These are phyloP conservation scores for Trachops cirrhosus DNA, from an alignment of 2,797 vertebrate genomes.

Conservation along the genomic window DNA sequence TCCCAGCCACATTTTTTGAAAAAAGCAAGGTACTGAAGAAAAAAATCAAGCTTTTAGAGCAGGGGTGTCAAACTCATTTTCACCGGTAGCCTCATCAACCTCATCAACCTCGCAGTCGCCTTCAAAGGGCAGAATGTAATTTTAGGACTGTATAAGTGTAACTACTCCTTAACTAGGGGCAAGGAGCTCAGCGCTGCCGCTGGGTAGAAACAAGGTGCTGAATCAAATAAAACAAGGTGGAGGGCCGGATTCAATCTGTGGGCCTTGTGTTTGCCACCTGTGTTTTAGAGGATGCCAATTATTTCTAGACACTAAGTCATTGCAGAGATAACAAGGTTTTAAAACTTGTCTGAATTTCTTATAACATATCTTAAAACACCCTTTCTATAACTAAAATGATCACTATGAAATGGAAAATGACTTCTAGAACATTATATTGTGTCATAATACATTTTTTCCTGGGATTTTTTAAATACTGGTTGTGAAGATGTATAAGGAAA, in stretches of 20 bases:
- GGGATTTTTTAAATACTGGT: not conserved
- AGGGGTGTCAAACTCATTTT: too few relatives aligned
- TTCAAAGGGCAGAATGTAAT: too few relatives aligned
- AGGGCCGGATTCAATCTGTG: too few relatives aligned
- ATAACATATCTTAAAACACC: not conserved
- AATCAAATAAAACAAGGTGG: too few relatives aligned
- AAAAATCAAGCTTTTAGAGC: conserved; percentile 9
- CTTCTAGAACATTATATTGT: conserved; percentile 4
- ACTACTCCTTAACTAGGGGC: too few relatives aligned
- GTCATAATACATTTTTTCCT: conserved; percentile 41
- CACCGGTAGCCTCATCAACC: too few relatives aligned
- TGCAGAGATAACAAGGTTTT: conserved; percentile 37
- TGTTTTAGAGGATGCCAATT: conserved; percentile 10
- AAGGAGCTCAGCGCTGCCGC: too few relatives aligned
- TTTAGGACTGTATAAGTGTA: too few relatives aligned
- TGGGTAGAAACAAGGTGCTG: too few relatives aligned
- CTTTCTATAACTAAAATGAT: conserved; percentile 35
- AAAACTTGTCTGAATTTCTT: conserved; percentile 49
- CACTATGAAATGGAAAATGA: not conserved
- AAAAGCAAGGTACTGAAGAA: not conserved
- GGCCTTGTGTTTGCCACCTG: too few relatives aligned
- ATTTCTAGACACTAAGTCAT: conserved; percentile 38
- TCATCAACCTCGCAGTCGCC: too few relatives aligned
- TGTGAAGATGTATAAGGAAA: conserved; percentile 1
- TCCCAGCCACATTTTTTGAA: conserved; percentile 15